Percentiles rank a stretch among this genome's conserved stretches.
Evolutionary conservation across 2,797 vertebrate genomes (phyloP).

Genomic region (Thamnophis elegans): DNA sequence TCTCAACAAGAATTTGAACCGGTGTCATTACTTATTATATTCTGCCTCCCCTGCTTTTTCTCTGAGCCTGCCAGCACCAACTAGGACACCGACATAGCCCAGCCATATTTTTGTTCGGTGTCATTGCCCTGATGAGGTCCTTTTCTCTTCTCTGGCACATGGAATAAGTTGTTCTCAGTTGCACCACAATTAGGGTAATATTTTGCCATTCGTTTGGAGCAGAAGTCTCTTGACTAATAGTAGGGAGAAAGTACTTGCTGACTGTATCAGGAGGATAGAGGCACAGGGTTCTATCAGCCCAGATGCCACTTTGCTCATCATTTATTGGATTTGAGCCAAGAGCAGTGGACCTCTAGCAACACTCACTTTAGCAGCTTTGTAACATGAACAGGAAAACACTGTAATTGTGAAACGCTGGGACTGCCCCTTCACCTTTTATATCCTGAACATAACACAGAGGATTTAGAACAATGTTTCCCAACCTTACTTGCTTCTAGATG

Average conservation of each 20-base stretch:
- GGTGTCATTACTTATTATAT: neutral
- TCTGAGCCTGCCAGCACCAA: neutral
- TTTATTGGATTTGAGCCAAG: neutral
- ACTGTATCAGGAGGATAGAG: neutral
- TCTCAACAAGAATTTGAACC: neutral
- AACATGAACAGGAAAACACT: neutral
- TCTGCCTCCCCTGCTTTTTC: neutral
- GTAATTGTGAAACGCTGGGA: no score
- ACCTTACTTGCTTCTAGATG: no score
- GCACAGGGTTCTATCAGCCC: neutral
- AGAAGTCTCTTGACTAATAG: neutral
- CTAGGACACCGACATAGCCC: neutral
- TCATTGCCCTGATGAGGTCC: neutral
- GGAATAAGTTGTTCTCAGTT: no score
- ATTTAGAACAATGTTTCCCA: neutral
- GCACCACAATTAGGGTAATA: neutral
- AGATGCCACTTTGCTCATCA: neutral
- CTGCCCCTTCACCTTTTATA: no score
- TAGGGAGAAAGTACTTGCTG: neutral
- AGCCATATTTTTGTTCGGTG: neutral
- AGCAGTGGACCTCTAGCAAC: neutral
- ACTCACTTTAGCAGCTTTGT: neutral
- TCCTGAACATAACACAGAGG: no score
- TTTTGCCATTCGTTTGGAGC: neutral
- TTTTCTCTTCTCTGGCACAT: neutral